Base-by-base conservation (phyloP, 2,888 invertebrate genomes). In the Meloe dianella region DNA sequence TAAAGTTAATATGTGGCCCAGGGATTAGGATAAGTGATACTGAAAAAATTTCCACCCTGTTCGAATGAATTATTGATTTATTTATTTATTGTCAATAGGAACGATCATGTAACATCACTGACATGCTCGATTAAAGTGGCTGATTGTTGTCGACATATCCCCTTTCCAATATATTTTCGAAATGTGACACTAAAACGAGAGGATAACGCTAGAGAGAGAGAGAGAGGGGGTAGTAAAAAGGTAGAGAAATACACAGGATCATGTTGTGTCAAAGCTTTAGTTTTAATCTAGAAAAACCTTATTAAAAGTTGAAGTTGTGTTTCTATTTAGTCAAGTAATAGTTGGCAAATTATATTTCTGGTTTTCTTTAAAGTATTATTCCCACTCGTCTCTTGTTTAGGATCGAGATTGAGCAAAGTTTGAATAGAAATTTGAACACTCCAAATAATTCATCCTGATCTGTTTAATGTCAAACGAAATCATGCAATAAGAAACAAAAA, bases 391-490 rank as follows among this genome's bases (percentile, higher is more conserved):
- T 35, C 12, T 35, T 35, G 12, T 17, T n/a, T 14, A 27, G n/a
- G n/a, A n/a, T n/a, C n/a, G n/a, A n/a, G n/a, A 27, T 54, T 54
- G 54, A 27, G 27, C 14, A 27, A 27, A 24, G 54, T 54, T 54
- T 27, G 27, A 27, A 27, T 24, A n/a, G 54, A 27, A 54, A 54
- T 54, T 54, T 10, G 54, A 54, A 27, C 54, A 8, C 1, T 54
- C n/a, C 24, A 27, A 54, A 7, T 61, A 60, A 47, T 61, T 27
- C 35, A 38, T 29, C 41, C 60, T 59, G 68, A 68, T 69, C 69
- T 69, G 69, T 61, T 69, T 69, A 64, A 62, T 66, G 66, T 69
- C 54, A 35, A 41, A 59, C 10, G 12, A 24, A 24, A 51, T 10
- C 54, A 54, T 27, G 6, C 14, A 57, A 65, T 22, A 64, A 65